These are phyloP conservation scores for Aselliscus stoliczkanus DNA, from an alignment of 2,797 vertebrate species.

Conservation along the genomic window DNA sequence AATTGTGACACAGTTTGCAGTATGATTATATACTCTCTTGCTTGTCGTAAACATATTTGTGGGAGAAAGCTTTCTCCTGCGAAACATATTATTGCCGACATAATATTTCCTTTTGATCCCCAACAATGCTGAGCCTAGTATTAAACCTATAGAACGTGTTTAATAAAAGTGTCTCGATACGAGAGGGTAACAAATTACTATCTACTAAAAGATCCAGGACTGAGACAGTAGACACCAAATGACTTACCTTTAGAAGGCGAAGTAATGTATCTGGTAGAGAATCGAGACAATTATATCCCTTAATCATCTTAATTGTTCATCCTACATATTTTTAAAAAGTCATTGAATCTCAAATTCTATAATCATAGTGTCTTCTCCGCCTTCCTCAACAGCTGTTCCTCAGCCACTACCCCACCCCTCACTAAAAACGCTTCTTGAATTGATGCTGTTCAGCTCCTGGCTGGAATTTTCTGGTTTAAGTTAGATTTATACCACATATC, in stretches of 20 bases:
- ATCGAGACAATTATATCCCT: background rate
- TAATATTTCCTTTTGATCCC: background rate
- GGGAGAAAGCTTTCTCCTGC: background rate
- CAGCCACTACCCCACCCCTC: background rate
- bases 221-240: background rate
- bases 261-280: constrained; percentile 32
- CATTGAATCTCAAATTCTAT: background rate
- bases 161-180: background rate
- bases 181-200: background rate
- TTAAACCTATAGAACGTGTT: background rate
- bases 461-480: constrained; percentile 6
- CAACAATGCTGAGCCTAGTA: background rate
- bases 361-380: background rate
- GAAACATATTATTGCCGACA: background rate
- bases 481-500: background rate
- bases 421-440: constrained; percentile 2
- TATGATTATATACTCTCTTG: background rate
- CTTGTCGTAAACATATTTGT: background rate
- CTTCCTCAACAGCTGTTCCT: background rate
- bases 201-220: background rate
- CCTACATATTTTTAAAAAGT: background rate
- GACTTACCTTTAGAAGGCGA: background rate
- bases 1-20: background rate
- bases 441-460: background rate
- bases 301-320: constrained; percentile 36